Base-by-base conservation (phyloP, 1,140 invertebrate species). In the Cydia amplana region DNA sequence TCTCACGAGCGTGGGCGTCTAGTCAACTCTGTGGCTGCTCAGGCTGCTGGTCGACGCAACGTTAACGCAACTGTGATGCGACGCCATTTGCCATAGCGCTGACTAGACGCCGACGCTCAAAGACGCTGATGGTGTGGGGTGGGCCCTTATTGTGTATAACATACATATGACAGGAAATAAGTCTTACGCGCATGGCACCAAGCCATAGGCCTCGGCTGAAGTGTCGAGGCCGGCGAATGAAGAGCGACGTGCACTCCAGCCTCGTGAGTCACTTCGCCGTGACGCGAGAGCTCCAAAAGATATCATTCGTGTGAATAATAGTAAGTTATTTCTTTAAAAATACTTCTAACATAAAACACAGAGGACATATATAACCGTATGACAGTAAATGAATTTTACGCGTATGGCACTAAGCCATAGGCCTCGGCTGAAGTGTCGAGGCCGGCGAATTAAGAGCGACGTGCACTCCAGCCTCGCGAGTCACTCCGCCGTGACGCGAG, bases 401-500 rank as follows among this genome's bases (percentile, higher is more conserved):
- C 72, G 74, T 60, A 46, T 65, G 28, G 74, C 72, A 80, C 78
- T 25, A n/a, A 74, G 23, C 46, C 51, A 72, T 18, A 16, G 16
- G 4, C 74, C 72, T 76, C 20, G 67, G 12, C n/a, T 80, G 82
- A 80, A 87, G 83, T 87, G 85, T 85, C 83, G 83, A 77, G 73
- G 76, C 77, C 84, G 77, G 80, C 82, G 86, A 87, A 86, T 85
- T 84, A 83, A 84, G 82, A 84, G 83, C 83, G 82, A 83, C 83
- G 86, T 86, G 84, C 82, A 83, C 86, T 89, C 78, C 77, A 80
- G 85, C 84, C 86, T 89, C 87, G 87, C 85, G 83, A 79, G 60
- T 75, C 60, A 74, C 75, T 76, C 77, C 76, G 74, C 73, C 74
- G 74, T 77, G 80, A 78, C 75, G 74, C 55, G 72, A 72, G 77